These are phyloP conservation scores for Penaeus chinensis DNA, from an alignment of 1,140 invertebrate species.

Conservation along the genomic window DNA sequence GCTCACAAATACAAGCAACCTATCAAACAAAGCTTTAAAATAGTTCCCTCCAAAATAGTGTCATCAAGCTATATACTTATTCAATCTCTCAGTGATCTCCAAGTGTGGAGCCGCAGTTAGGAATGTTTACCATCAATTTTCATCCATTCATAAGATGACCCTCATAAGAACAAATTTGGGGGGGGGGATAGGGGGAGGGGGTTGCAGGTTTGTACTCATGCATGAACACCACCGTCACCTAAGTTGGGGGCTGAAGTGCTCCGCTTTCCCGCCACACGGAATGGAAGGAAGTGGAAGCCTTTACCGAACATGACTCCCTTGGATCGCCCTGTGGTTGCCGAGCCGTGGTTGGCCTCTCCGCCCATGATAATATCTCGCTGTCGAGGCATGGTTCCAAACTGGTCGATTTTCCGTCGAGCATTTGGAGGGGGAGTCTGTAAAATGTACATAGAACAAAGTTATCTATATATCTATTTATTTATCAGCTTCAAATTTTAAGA, in stretches of 20 bases:
- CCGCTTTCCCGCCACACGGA: slow-evolving; percentile 72
- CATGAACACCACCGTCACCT: slow-evolving; percentile 75
- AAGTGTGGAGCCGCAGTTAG: no score
- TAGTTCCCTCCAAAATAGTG: not conserved
- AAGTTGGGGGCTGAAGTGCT: slow-evolving; percentile 90
- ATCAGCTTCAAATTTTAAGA: no score
- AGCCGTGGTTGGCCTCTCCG: slow-evolving; percentile 20
- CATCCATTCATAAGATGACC: slow-evolving; percentile 16
- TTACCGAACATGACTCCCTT: slow-evolving; percentile 77
- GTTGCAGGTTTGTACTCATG: slow-evolving; percentile 48
- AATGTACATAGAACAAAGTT: not conserved
- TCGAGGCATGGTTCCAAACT: slow-evolving; percentile 80
- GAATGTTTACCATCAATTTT: slow-evolving; percentile 1
- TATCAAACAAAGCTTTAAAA: not conserved
- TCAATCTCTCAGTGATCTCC: no score
- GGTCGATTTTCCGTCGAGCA: slow-evolving; percentile 77
- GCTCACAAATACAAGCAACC: no score
- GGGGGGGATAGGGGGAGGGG: slow-evolving; percentile 35
- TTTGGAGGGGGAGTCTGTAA: slow-evolving; percentile 78
- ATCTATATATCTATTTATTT: not conserved
- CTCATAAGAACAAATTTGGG: no score
- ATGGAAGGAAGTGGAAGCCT: slow-evolving; percentile 75
- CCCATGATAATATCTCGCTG: slow-evolving; percentile 68
- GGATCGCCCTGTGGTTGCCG: slow-evolving; percentile 61
- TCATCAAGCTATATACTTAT: no score